Evolutionary conservation across 1,140 invertebrate species (phyloP).

Genomic region (Ooceraea biroi): DNA sequence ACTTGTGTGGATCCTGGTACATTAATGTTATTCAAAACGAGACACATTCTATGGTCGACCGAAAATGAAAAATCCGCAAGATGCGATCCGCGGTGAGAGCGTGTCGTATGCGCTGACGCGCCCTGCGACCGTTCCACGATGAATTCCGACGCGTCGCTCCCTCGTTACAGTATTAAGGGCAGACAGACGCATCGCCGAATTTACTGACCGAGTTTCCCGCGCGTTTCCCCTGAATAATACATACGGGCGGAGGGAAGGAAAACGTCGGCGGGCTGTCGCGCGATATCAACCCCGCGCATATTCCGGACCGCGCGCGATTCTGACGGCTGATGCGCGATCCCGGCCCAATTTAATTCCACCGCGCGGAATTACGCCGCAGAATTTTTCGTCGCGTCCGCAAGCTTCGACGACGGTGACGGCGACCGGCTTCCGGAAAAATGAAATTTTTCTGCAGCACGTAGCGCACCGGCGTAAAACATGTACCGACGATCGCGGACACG

Average conservation of each 20-base stretch:
- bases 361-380: slow-evolving; percentile 34
- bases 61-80: slow-evolving; percentile 1
- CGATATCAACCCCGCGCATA: slow-evolving; percentile 30
- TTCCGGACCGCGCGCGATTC: slow-evolving; percentile 15
- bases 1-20: not conserved
- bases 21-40: not conserved
- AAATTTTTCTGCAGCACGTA: slow-evolving; percentile 61
- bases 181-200: slow-evolving; percentile 21
- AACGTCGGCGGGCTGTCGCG: slow-evolving; percentile 4
- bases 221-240: slow-evolving; percentile 34
- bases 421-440: slow-evolving; percentile 41
- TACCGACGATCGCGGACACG: slow-evolving; percentile 58
- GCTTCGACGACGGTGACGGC: slow-evolving; percentile 11
- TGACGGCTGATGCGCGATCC: slow-evolving; percentile 32
- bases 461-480: slow-evolving; percentile 56
- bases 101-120: not conserved
- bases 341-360: slow-evolving; percentile 45
- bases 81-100: not conserved
- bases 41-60: not conserved
- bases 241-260: slow-evolving; percentile 8
- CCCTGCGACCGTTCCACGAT: not conserved
- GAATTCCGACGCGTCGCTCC: slow-evolving; percentile 10
- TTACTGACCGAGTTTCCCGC: slow-evolving; percentile 46
- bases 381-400: slow-evolving; percentile 47
- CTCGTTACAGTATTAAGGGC: slow-evolving; percentile 13